These are phyloP conservation scores for Apodemia arnacis DNA, from an alignment of 2,888 invertebrate species.

Conservation along the genomic window DNA sequence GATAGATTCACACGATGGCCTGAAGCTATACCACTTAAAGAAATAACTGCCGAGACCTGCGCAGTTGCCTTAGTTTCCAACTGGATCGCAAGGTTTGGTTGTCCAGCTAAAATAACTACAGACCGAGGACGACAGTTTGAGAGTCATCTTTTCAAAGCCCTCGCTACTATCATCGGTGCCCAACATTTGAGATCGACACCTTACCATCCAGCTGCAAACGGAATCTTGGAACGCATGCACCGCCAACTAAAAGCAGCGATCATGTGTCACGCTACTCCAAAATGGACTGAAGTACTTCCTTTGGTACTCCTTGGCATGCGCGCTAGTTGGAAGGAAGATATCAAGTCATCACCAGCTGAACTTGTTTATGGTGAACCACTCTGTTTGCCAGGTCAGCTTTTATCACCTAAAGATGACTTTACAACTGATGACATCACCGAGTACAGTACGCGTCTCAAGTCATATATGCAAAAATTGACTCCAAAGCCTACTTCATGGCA, in stretches of 20 bases:
- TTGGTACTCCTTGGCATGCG: too few relatives aligned
- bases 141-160: constrained; percentile 63
- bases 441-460: constrained; percentile 17
- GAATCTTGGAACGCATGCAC: too few relatives aligned
- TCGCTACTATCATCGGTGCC: constrained; percentile 69
- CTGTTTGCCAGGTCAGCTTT: too few relatives aligned
- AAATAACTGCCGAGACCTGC: constrained; percentile 88
- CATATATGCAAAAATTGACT: constrained; percentile 21
- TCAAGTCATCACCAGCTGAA: too few relatives aligned
- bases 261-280: too few relatives aligned
- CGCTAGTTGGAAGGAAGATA: too few relatives aligned
- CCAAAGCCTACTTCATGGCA: constrained; percentile 44
- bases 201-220: constrained; percentile 20
- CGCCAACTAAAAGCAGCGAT: too few relatives aligned
- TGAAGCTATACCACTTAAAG: constrained; percentile 86
- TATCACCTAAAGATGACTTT: constrained; percentile 8
- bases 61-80: constrained; percentile 85
- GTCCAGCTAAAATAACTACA: constrained; percentile 85
- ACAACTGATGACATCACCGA: constrained; percentile 27
- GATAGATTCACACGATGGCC: constrained; percentile 88
- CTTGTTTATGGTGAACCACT: too few relatives aligned
- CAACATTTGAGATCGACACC: constrained; percentile 65
- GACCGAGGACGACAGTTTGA: constrained; percentile 88
- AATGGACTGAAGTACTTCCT: too few relatives aligned
- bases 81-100: constrained; percentile 83